These are phyloP conservation scores for Odontothrips loti DNA, from an alignment of 2,888 invertebrate species.

Conservation along the genomic window DNA sequence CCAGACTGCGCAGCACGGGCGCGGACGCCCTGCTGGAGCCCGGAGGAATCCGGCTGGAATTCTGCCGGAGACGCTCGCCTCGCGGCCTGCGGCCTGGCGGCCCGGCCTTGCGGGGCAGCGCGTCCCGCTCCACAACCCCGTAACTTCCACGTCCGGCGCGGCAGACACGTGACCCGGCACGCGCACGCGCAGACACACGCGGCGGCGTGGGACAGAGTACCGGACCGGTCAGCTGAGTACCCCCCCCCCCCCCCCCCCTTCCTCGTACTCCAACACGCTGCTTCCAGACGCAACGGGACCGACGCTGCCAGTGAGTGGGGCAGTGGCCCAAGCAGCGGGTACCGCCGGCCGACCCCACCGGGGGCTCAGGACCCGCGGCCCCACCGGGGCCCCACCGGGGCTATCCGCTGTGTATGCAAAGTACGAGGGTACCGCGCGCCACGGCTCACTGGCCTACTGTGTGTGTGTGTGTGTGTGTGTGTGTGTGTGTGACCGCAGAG, in stretches of 20 bases:
- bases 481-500: not conserved
- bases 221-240: not conserved
- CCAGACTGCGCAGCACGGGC: not conserved
- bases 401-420: not conserved
- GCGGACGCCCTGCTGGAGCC: too few relatives aligned
- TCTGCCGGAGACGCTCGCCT: too few relatives aligned
- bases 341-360: not conserved
- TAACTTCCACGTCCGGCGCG: not conserved
- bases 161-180: not conserved
- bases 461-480: not conserved
- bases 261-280: not conserved
- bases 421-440: not conserved
- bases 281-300: conserved; percentile 7
- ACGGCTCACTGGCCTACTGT: not conserved
- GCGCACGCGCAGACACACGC: not conserved
- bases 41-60: too few relatives aligned
- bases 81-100: not conserved
- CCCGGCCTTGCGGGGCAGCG: not conserved
- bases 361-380: not conserved
- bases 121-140: not conserved
- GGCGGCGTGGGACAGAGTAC: not conserved
- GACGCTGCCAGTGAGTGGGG: not conserved
- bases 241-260: not conserved
- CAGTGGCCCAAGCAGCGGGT: conserved; percentile 1
- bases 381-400: not conserved